These are phyloP conservation scores for Theocolax elegans DNA, from an alignment of 1,140 invertebrate species.

Conservation along the genomic window DNA sequence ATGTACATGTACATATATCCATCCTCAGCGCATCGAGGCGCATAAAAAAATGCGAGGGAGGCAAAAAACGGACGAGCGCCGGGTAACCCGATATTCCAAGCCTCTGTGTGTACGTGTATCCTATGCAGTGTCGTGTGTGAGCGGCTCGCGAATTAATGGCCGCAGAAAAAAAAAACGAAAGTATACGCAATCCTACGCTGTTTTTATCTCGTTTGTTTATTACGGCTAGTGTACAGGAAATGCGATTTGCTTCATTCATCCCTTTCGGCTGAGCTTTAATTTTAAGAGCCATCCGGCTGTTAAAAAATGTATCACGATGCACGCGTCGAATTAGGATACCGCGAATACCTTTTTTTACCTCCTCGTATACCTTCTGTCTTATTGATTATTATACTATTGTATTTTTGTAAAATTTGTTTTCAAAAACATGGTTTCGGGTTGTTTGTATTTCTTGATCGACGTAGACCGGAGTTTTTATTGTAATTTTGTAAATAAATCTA, in stretches of 20 bases:
- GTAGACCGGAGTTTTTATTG: no score
- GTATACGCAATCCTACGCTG: background rate
- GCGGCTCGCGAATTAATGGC: slow-evolving; percentile 31
- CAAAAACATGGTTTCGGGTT: no score
- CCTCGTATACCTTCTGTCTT: no score
- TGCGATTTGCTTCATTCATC: slow-evolving; percentile 44
- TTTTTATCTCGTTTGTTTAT: slow-evolving; percentile 57
- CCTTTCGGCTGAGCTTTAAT: slow-evolving; percentile 37
- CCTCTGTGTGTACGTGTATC: no score
- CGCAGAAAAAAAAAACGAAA: slow-evolving; percentile 17
- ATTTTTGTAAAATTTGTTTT: no score
- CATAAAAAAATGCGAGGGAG: slow-evolving; percentile 25
- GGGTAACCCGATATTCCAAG: slow-evolving; percentile 31
- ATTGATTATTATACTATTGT: no score
- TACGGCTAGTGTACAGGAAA: slow-evolving; percentile 45
- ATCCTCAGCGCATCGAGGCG: background rate
- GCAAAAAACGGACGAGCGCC: slow-evolving; percentile 18
- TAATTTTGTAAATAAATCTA: no score
- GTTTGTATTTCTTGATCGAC: no score
- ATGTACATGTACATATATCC: background rate
- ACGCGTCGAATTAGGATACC: background rate
- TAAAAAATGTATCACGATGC: slow-evolving; percentile 29
- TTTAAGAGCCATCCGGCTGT: slow-evolving; percentile 17
- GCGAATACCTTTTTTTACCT: background rate
- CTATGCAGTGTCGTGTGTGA: background rate